Percentiles rank a stretch among this genome's conserved stretches.
Conservation (phyloP, 2,888 invertebrate species). For the Dicranocentrus wangi region DNA sequence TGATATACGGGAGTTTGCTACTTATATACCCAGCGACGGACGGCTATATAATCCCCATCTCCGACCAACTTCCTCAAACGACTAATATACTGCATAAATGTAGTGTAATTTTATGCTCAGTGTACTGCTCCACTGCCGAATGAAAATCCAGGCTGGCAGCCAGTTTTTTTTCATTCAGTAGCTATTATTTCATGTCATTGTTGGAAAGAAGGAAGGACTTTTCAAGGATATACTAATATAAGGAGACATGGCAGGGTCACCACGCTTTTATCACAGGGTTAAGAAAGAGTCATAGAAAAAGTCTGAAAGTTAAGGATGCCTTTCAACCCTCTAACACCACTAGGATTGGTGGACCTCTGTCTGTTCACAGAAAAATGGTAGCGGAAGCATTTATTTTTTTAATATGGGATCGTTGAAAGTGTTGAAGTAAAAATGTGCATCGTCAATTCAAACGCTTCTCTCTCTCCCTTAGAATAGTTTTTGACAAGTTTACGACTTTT, state of each 20-base stretch:
- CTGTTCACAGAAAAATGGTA: too few relatives aligned
- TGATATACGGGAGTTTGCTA: not conserved
- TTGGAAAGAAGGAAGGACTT: constrained; percentile 18
- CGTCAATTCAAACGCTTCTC: not conserved
- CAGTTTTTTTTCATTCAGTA: constrained; percentile 25
- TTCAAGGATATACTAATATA: constrained; percentile 26
- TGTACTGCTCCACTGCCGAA: constrained; percentile 16
- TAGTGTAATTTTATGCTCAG: constrained; percentile 44
- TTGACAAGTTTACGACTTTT: too few relatives aligned
- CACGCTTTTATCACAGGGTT: constrained; percentile 30
- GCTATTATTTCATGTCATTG: constrained; percentile 38
- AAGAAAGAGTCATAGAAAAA: constrained; percentile 23
- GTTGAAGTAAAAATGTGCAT: constrained; percentile 18
- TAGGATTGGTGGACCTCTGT: too few relatives aligned
- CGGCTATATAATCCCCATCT: too few relatives aligned
- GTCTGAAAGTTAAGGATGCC: constrained; percentile 4
- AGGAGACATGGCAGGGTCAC: constrained; percentile 37
- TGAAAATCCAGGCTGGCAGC: constrained; percentile 24
- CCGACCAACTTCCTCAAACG: constrained; percentile 27
- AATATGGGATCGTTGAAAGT: constrained; percentile 22
- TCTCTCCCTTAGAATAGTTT: too few relatives aligned
- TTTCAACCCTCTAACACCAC: not conserved
- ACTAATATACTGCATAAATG: constrained; percentile 44
- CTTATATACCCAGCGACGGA: too few relatives aligned
- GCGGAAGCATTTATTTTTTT: constrained; percentile 49